phyloP scores from a whole-genome alignment of 2,113 vertebrate species.

The Synodontis membranacea region DNA sequence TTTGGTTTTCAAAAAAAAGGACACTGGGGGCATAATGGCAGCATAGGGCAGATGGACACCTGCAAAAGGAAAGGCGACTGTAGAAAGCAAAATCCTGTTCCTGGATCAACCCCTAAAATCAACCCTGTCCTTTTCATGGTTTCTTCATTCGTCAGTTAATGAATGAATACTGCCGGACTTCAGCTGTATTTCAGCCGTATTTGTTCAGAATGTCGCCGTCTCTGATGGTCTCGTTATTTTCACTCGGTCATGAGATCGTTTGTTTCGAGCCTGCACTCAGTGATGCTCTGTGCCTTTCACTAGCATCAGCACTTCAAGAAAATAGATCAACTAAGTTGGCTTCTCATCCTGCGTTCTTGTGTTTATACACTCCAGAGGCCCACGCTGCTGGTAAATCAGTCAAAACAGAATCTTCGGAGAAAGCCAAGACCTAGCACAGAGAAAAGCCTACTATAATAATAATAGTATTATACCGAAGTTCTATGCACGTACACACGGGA shows the following conservation, averaged over 20 bases:
- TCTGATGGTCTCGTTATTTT: background rate
- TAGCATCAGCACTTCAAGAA: constrained; percentile 33
- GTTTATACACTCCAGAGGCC: constrained; percentile 34
- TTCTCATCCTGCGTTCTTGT: constrained; percentile 8
- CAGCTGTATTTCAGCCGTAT: background rate
- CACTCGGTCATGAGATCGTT: background rate
- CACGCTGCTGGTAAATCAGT: constrained; percentile 41
- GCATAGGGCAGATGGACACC: too few species aligned
- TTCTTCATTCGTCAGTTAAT: background rate
- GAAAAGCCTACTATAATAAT: background rate
- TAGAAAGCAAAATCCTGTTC: too few species aligned
- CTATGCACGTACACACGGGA: background rate
- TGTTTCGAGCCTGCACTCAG: constrained; percentile 13
- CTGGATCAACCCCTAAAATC: too few species aligned
- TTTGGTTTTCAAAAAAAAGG: too few species aligned
- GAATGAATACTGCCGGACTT: background rate
- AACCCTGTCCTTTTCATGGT: background rate
- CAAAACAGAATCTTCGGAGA: constrained; percentile 16
- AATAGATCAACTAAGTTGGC: constrained; percentile 33
- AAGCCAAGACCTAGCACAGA: constrained; percentile 14
- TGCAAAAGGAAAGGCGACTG: too few species aligned
- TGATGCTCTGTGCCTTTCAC: constrained; percentile 13
- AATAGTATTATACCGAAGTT: background rate
- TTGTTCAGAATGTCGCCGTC: background rate
- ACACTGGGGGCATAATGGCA: too few species aligned